These are phyloP conservation scores for Tiliqua scincoides DNA, from an alignment of 2,113 vertebrate species.

Conservation along the genomic window DNA sequence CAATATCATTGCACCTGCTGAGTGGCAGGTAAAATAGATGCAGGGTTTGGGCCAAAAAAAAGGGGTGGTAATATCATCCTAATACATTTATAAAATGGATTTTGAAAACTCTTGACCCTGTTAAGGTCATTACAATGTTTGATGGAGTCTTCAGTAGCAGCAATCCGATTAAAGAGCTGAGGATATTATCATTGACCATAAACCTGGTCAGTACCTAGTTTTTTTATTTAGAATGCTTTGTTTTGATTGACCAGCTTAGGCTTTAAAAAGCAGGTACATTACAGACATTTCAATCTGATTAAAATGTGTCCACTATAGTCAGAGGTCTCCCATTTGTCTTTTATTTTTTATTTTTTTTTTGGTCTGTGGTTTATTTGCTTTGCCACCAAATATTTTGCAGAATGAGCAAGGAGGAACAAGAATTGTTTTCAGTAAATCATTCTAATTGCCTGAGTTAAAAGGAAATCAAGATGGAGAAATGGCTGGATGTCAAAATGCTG, in stretches of 20 bases:
- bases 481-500: background rate
- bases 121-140: conserved; percentile 27
- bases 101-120: conserved; percentile 32
- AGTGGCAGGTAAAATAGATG: conserved; percentile 30
- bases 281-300: conserved; percentile 32
- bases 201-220: conserved; percentile 23
- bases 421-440: background rate
- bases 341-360: background rate
- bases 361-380: conserved; percentile 17
- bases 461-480: background rate
- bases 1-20: conserved; percentile 42
- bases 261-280: conserved; percentile 40
- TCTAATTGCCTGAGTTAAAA: conserved; percentile 5
- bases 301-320: conserved; percentile 21
- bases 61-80: conserved; percentile 5
- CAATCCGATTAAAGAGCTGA: conserved; percentile 41
- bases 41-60: conserved; percentile 34
- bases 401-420: background rate
- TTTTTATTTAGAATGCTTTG: conserved; percentile 22
- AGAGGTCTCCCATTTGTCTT: too few species aligned
- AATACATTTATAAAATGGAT: conserved; percentile 46
- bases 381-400: conserved; percentile 15
- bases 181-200: conserved; percentile 30
- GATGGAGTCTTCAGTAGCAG: conserved; percentile 29
- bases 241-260: conserved; percentile 22